These are phyloP conservation scores for Vanessa tameamea DNA, from an alignment of 1,140 invertebrate genomes.

Conservation along the genomic window DNA sequence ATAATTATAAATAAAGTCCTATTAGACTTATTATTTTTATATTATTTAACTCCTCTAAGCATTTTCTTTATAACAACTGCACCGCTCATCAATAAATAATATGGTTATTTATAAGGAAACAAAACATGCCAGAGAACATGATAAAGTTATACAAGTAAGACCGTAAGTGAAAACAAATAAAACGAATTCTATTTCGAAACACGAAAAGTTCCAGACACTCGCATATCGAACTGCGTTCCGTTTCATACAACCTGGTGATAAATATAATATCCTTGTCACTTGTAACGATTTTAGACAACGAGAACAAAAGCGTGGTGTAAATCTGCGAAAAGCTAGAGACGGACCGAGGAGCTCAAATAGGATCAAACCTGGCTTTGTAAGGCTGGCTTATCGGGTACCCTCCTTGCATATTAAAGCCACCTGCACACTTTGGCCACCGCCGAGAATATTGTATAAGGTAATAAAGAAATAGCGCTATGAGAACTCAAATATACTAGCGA, in stretches of 20 bases:
- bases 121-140: too few species aligned
- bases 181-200: background rate
- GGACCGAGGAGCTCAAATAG: slow-evolving; percentile 36
- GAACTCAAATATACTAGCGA: slow-evolving; percentile 7
- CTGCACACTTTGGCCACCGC: slow-evolving; percentile 14
- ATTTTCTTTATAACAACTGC: too few species aligned
- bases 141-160: too few species aligned
- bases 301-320: slow-evolving; percentile 36
- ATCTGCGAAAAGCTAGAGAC: slow-evolving; percentile 38
- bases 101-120: too few species aligned
- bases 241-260: slow-evolving; percentile 28
- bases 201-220: background rate
- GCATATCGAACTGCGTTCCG: background rate
- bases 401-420: slow-evolving; percentile 22
- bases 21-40: too few species aligned
- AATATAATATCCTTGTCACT: slow-evolving; percentile 32
- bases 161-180: background rate
- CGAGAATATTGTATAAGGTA: slow-evolving; percentile 23
- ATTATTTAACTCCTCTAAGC: too few species aligned
- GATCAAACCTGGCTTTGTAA: slow-evolving; percentile 36
- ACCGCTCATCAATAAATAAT: too few species aligned
- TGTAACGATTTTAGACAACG: slow-evolving; percentile 30
- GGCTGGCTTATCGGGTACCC: slow-evolving; percentile 34
- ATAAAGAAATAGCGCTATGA: slow-evolving; percentile 20
- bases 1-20: too few species aligned